A percentile compares a stretch with the other conserved stretches of the same genome.
These are phyloP conservation scores for Neolamprologus falcicula DNA, from an alignment of 2,113 vertebrate species.

Conservation along the genomic window DNA sequence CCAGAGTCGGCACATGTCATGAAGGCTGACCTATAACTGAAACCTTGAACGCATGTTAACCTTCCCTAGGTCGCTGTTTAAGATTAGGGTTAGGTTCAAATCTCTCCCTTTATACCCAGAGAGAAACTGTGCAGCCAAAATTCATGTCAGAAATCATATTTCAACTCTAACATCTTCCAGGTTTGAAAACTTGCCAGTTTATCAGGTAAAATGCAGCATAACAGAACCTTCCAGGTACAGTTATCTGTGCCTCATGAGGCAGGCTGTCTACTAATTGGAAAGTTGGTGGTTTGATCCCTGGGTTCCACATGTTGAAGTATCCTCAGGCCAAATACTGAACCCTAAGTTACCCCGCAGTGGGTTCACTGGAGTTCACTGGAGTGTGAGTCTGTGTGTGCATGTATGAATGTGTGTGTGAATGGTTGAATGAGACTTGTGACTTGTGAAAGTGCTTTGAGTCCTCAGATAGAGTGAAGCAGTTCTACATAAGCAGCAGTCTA, in stretches of 20 bases:
- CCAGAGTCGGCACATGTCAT: background rate
- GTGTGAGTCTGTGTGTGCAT: background rate
- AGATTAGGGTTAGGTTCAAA: background rate
- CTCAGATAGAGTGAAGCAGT: background rate
- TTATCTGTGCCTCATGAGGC: background rate
- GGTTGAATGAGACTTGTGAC: background rate
- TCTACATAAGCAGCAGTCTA: background rate
- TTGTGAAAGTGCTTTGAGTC: background rate
- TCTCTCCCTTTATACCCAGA: background rate
- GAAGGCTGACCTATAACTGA: background rate
- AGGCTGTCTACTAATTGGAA: background rate
- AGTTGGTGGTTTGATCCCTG: background rate
- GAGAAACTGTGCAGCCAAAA: background rate
- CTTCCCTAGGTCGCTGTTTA: background rate
- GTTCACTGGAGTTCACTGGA: background rate
- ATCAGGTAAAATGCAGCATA: background rate
- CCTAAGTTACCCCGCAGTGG: accelerated
- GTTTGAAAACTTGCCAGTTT: background rate
- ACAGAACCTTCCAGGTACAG: background rate
- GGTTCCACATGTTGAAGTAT: background rate
- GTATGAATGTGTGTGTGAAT: background rate
- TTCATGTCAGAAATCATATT: background rate
- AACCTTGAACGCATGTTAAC: background rate
- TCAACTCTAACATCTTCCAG: background rate
- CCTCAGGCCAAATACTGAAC: background rate